Conservation (phyloP, 2,797 vertebrate genomes). For the Enteromius trimaculatus region DNA sequence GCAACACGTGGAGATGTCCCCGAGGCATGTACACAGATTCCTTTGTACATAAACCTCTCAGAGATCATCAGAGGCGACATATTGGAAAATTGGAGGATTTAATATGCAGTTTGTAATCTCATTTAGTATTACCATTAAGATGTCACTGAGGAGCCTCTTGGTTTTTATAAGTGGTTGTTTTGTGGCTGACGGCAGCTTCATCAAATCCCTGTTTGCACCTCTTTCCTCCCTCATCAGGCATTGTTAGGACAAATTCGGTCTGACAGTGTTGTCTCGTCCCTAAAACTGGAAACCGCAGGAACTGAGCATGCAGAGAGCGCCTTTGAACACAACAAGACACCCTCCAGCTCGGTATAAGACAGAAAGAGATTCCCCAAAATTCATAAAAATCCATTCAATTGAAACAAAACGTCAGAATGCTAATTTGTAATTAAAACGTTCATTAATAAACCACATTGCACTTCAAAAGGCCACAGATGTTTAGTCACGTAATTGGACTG, state of each 20-base stretch:
- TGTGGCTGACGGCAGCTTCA: constrained; percentile 7
- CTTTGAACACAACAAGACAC: constrained; percentile 44
- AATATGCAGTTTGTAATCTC: constrained; percentile 3
- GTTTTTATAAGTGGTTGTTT: constrained; percentile 1
- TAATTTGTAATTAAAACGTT: constrained; percentile 69
- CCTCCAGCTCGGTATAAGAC: constrained; percentile 37
- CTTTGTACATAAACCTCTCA: neutral
- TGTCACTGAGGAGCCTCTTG: constrained; percentile 8
- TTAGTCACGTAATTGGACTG: constrained; percentile 42
- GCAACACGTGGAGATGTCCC: neutral
- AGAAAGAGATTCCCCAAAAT: neutral
- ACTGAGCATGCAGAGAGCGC: constrained; percentile 53
- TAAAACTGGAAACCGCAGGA: constrained; percentile 54
- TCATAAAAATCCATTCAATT: constrained; percentile 63
- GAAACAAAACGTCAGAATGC: constrained; percentile 65
- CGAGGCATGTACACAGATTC: neutral
- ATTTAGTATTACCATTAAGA: constrained; percentile 35
- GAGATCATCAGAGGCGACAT: constrained; percentile 13
- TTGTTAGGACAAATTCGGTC: constrained; percentile 52
- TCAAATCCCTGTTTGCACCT: constrained; percentile 29
- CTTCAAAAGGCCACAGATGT: constrained; percentile 65
- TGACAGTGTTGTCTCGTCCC: constrained; percentile 61
- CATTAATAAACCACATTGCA: constrained; percentile 67
- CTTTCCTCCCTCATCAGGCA: constrained; percentile 38
- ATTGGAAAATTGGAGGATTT: constrained; percentile 14